Conservation (phyloP, 37 sponge, comb jelly and placozoan species). For the Bolinopsis microptera region DNA sequence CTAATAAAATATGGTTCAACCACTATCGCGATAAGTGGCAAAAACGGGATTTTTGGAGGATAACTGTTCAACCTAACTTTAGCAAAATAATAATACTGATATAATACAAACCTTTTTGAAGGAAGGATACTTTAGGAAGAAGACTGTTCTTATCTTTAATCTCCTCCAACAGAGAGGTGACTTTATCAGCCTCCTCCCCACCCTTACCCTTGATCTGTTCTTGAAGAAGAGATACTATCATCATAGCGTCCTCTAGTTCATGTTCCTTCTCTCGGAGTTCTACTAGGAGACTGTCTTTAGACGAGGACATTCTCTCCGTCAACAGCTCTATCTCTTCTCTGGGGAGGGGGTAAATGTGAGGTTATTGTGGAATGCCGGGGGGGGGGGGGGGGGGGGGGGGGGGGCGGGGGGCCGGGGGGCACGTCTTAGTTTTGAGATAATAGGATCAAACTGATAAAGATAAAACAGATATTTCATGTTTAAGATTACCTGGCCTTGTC, state of each 20-base stretch:
- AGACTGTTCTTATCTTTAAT: conserved; percentile 1
- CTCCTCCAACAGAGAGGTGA: not conserved
- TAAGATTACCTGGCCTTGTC: conserved; percentile 2
- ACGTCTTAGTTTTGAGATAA: no score
- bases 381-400: no score
- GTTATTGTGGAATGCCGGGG: no score
- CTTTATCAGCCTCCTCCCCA: not conserved
- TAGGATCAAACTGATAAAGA: no score
- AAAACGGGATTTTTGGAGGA: no score
- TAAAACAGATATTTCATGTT: no score
- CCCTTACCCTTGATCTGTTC: not conserved
- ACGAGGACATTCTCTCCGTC: not conserved
- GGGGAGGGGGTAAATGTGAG: not conserved
- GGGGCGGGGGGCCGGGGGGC: no score
- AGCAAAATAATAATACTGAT: no score
- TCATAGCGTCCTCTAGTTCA: conserved; percentile 33
- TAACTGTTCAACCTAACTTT: no score
- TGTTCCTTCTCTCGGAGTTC: not conserved
- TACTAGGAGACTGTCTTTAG: not conserved
- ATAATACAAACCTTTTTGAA: not conserved
- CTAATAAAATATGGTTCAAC: no score
- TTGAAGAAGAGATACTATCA: conserved; percentile 30
- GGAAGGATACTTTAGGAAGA: not conserved
- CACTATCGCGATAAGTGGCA: no score
- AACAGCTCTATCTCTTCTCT: conserved; percentile 33